Conservation (phyloP, 1,140 invertebrate genomes). For the Pseudoatta argentina region DNA sequence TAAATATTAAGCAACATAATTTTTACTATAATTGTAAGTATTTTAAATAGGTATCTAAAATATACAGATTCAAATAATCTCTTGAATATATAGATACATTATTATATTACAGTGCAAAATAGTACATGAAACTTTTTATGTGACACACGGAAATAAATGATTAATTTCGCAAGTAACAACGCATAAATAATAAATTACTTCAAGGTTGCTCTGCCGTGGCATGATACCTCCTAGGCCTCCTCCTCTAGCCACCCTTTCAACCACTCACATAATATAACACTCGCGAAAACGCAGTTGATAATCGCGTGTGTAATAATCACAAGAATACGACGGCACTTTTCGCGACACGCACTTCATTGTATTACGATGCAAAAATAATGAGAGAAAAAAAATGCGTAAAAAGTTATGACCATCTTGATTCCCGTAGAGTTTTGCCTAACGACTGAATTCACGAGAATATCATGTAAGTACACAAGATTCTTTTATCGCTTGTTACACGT, state of each 20-base stretch:
- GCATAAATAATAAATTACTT: neutral
- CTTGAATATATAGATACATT: neutral
- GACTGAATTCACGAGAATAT: no score
- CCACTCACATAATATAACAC: neutral
- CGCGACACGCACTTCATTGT: neutral
- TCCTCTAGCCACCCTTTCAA: neutral
- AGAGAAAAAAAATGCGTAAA: neutral
- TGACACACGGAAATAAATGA: neutral
- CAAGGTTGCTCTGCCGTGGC: neutral
- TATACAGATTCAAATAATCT: neutral
- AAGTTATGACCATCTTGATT: neutral
- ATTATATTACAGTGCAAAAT: neutral
- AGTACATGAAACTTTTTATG: neutral
- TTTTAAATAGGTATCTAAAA: neutral
- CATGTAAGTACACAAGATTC: no score
- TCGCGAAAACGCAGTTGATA: neutral
- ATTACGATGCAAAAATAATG: neutral
- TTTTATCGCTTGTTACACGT: no score
- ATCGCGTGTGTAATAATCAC: conserved; percentile 1
- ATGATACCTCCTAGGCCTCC: neutral
- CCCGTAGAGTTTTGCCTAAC: neutral
- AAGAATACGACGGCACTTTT: neutral
- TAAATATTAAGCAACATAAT: neutral
- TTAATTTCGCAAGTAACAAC: neutral
- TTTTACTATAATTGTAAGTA: neutral